phyloP scores from a whole-genome alignment of 2,888 invertebrate genomes.

The Agapostemon virescens region DNA sequence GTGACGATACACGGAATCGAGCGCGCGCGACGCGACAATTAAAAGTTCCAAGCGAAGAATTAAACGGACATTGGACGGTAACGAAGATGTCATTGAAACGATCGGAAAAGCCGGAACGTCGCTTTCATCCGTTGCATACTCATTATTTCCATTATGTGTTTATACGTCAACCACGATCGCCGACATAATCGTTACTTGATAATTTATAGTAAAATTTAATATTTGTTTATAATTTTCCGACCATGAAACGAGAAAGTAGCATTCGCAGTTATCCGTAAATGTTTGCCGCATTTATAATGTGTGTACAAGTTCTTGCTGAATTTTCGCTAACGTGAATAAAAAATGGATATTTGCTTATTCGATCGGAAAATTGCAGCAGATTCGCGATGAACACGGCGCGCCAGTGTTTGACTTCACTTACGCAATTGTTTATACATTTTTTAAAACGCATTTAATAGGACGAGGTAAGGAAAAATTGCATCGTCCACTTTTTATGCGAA shows the following conservation, averaged over 20 bases:
- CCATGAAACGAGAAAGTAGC: not conserved
- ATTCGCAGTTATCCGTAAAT: not conserved
- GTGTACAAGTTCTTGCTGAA: not conserved
- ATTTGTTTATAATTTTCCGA: not conserved
- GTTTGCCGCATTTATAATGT: not conserved
- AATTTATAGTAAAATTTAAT: not conserved
- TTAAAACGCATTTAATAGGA: too few species aligned
- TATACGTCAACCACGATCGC: not conserved
- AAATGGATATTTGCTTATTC: not conserved
- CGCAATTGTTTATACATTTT: too few species aligned
- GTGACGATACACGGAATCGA: not conserved
- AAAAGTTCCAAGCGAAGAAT: conserved; percentile 27
- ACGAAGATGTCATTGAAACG: not conserved
- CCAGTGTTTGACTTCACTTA: not conserved
- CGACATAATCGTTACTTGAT: conserved; percentile 6
- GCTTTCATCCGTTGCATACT: conserved; percentile 4
- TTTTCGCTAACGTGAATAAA: not conserved
- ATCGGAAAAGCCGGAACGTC: not conserved
- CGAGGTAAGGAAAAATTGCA: not conserved
- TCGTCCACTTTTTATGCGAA: not conserved
- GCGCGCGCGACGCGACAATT: conserved; percentile 25
- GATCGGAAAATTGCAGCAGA: not conserved
- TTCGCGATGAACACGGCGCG: not conserved
- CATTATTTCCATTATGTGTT: conserved; percentile 4
- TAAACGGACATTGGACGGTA: conserved; percentile 11